A percentile compares a stretch with the other conserved stretches of the same genome.
Conservation (phyloP, 2,888 invertebrate genomes). For the Ochropacha duplaris region DNA sequence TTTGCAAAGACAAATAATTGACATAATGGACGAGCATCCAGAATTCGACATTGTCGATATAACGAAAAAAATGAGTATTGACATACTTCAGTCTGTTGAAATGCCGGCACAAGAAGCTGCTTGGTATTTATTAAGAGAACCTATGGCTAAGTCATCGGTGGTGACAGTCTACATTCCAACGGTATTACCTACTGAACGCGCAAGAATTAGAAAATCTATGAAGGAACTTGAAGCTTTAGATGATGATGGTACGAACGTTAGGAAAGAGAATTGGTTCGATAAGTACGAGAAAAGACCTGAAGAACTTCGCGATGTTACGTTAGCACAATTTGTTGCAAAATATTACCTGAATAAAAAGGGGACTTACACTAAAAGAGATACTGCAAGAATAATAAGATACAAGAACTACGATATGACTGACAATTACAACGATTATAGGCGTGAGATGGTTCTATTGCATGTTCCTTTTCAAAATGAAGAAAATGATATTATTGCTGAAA, state of each 20-base stretch:
- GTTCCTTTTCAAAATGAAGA: conserved; percentile 52
- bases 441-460: conserved; percentile 51
- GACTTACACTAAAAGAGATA: conserved; percentile 26
- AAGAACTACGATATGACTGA: conserved; percentile 46
- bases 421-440: conserved; percentile 44
- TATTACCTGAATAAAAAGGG: conserved; percentile 31
- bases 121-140: conserved; percentile 37
- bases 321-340: conserved; percentile 54
- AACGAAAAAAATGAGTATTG: conserved; percentile 28
- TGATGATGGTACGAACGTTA: conserved; percentile 49
- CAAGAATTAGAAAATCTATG: conserved; percentile 45
- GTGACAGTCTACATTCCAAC: conserved; percentile 31
- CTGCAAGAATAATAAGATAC: conserved; percentile 44
- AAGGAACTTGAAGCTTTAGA: conserved; percentile 43
- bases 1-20: conserved; percentile 39
- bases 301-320: conserved; percentile 39
- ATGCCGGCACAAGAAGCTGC: conserved; percentile 55
- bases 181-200: conserved; percentile 43
- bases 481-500: conserved; percentile 44
- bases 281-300: conserved; percentile 56
- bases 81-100: conserved; percentile 29
- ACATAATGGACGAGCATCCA: conserved; percentile 31
- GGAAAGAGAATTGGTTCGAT: conserved; percentile 59
- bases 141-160: conserved; percentile 27
- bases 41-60: conserved; percentile 34